Evolutionary conservation across 2,113 vertebrate species (phyloP), one percentile per base, ranked within the genome.

Genomic region (Planiliza haematocheilus): DNA sequence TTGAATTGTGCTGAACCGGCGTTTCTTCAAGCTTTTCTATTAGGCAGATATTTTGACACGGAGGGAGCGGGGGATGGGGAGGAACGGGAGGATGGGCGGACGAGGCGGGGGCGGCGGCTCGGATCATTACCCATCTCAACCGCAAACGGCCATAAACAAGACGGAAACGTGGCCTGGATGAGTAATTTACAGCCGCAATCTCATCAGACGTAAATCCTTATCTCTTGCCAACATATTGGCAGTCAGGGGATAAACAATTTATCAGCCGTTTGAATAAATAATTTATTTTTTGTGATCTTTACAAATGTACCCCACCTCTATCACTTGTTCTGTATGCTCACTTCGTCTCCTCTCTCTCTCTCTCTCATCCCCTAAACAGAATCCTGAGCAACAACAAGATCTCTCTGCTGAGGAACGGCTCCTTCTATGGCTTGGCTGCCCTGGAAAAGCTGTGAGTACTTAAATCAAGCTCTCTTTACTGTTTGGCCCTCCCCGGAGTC

Each of bases 311-410:
- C 43, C 42, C n/a, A 51, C 12, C 34, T 41, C 24, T 30, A 30
- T 5, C 7, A 11, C 52, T 48, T 2, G 7, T 53, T 75, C 51
- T 51, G 43, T 46, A 65, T 58, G 9, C 52, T 90, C 59, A 82
- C 57, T 64, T 83, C 30, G 17, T 84, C 65, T 86, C 58, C 62
- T 37, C 41, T 84, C 38, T 59, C 18, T 18, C 21, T 63, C 62
- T 88, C 57, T 30, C 5, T 30, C 24, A 2, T 5, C 41, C 69
- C 89, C 82, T 76, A 62, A 90, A 85, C 91, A 96, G 95, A 89
- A 95, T 95, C 88, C 94, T 97, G 88, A 95, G 94, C 65, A 94
- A 96, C 85, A 96, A 96, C 93, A 96, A 95, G 93, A 95, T 96
- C 87, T 92, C 93, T 3, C 74, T 92, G 74, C 68, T 96, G 86